Base-by-base conservation (phyloP, 2,888 invertebrate genomes). In the Caenorhabditis uteleia region DNA sequence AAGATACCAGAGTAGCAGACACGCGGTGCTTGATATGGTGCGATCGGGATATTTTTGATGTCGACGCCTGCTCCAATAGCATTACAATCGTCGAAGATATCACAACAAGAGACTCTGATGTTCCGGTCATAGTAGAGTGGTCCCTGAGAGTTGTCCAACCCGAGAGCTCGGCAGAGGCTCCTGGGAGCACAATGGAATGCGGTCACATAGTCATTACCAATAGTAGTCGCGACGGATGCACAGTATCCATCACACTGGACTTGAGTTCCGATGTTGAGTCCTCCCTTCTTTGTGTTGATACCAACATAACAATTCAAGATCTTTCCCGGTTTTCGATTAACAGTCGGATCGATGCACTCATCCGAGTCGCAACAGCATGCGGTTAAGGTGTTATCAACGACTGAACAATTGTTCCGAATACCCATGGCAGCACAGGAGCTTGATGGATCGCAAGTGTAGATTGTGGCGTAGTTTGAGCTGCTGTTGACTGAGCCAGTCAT, bases 361-460 rank as follows among this genome's bases (percentile, higher is more conserved):
- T 73, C 65, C 14, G 64, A 57, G 51, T 73, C 70, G 42, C 73
- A 73, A 49, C 73, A 70, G 57, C 73, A 73, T 39, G 60, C 60
- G 23, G 45, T 51, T 34, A 73, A 38, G 12, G 64, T 39, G 44
- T 54, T 49, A 47, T 69, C 69, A 31, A 68, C 58, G 43, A 54
- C 49, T 23, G 57, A 49, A 39, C 72, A 70, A 55, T 59, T 55
- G 68, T 72, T 72, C 29, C 61, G 55, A 38, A 70, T 49, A 34
- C 60, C 59, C 61, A 72, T 57, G 36, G 65, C 40, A 23, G 55
- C 54, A 47, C 70, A 70, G 25, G 69, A 38, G 39, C 48, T 50
- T 39, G 50, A 43, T 50, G 72, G 67, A 39, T 72, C 72, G 42
- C 72, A 72, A 27, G 72, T 67, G 69, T 62, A 72, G 51, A 72